Percentiles rank a stretch among this genome's conserved stretches.
phyloP scores from a whole-genome alignment of 2,888 invertebrate species.

The Dryadula phaetusa region DNA sequence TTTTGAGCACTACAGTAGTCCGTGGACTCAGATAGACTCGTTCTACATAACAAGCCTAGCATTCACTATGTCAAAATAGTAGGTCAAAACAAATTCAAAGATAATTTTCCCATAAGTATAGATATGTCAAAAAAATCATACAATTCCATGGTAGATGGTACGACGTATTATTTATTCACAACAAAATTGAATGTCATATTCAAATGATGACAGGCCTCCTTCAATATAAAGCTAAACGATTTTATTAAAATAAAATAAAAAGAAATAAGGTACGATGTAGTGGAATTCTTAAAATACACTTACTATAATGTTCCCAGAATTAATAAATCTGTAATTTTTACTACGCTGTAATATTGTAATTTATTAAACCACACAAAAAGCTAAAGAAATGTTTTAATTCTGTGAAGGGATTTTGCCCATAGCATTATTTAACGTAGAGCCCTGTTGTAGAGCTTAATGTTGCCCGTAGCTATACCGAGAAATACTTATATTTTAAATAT shows the following conservation, averaged over 20 bases:
- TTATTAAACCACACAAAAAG: not conserved
- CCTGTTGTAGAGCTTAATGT: not conserved
- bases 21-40: too few relatives aligned
- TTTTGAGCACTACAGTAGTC: too few relatives aligned
- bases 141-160: not conserved
- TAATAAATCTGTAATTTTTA: too few relatives aligned
- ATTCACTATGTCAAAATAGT: too few relatives aligned
- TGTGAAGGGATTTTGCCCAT: not conserved
- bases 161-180: conserved; percentile 11
- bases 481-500: too few relatives aligned
- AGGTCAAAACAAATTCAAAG: not conserved
- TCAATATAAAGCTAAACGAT: not conserved
- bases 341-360: not conserved
- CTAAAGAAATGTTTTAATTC: not conserved
- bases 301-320: too few relatives aligned
- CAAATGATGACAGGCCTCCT: not conserved
- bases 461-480: not conserved
- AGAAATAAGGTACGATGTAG: not conserved
- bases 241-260: not conserved
- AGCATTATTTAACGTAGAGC: not conserved
- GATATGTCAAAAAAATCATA: not conserved
- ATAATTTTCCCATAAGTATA: not conserved
- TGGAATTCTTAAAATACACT: not conserved
- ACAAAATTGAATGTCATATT: conserved; percentile 16
- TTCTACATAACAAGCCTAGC: too few relatives aligned